phyloP scores from a whole-genome alignment of 2,113 vertebrate species.

The Ginglymostoma cirratum region DNA sequence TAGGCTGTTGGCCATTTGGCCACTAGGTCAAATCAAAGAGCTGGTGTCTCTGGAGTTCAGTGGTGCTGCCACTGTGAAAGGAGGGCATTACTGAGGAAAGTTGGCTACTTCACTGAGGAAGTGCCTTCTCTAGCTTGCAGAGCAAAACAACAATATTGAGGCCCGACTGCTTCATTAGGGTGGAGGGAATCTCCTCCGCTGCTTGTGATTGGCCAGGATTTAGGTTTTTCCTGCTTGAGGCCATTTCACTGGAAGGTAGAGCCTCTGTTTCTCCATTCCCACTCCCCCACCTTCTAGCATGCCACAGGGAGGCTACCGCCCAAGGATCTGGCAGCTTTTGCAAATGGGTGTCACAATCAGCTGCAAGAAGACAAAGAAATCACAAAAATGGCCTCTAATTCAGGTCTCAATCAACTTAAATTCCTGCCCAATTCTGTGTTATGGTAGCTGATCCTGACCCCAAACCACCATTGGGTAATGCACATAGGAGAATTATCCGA shows the following conservation, averaged over 20 bases:
- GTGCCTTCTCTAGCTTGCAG: no score
- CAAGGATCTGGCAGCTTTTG: no score
- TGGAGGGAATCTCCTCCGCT: neutral
- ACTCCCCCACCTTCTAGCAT: neutral
- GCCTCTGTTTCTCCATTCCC: neutral
- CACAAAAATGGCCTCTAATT: neutral
- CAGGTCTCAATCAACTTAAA: neutral
- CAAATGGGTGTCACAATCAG: no score
- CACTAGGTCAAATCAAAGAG: no score
- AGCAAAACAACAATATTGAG: no score
- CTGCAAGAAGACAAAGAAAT: no score
- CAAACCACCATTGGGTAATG: neutral
- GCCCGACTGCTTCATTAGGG: no score
- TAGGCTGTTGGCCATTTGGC: no score
- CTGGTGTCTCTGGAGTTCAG: no score
- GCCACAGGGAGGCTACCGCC: neutral
- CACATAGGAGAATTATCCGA: neutral
- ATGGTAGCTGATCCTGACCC: neutral
- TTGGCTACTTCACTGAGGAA: no score
- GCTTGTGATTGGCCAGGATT: neutral
- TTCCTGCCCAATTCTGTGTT: neutral
- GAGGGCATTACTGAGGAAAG: no score
- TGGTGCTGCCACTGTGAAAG: no score
- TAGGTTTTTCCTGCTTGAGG: neutral
- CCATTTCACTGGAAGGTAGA: neutral